Conservation (phyloP, 2,888 invertebrate genomes). For the Apamea monoglypha region DNA sequence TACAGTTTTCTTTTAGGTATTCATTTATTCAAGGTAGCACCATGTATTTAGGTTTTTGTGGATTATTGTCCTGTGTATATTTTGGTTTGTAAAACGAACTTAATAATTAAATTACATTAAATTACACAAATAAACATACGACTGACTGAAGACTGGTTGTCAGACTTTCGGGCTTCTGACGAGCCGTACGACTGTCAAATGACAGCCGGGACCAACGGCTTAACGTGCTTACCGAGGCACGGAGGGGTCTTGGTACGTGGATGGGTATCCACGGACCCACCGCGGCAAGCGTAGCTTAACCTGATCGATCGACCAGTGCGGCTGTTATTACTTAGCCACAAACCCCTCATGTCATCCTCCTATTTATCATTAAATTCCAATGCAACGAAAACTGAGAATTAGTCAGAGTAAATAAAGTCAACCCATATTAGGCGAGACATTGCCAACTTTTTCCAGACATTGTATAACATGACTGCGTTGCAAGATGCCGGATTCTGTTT, state of each 20-base stretch:
- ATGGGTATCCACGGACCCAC: no score
- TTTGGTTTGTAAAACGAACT: background rate
- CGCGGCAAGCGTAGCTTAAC: no score
- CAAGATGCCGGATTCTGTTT: conserved; percentile 59
- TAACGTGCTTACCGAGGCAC: no score
- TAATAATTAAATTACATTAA: background rate
- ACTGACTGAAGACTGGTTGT: no score
- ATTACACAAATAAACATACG: no score
- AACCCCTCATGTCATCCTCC: no score
- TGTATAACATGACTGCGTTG: conserved; percentile 35
- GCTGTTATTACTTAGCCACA: no score
- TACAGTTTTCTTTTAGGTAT: conserved; percentile 55
- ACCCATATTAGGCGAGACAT: background rate
- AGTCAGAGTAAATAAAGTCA: background rate
- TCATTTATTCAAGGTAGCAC: conserved; percentile 44
- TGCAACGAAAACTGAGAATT: background rate
- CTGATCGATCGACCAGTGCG: no score
- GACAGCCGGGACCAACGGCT: no score
- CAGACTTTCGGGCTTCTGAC: no score
- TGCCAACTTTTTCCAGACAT: conserved; percentile 25
- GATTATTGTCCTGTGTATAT: background rate
- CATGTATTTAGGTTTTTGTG: conserved; percentile 12
- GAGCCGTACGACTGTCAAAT: no score
- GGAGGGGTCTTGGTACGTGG: no score
- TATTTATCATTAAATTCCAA: background rate